Percentiles rank a stretch among this genome's conserved stretches.
These are phyloP conservation scores for Desoria tigrina DNA, from an alignment of 2,888 invertebrate genomes.

Conservation along the genomic window DNA sequence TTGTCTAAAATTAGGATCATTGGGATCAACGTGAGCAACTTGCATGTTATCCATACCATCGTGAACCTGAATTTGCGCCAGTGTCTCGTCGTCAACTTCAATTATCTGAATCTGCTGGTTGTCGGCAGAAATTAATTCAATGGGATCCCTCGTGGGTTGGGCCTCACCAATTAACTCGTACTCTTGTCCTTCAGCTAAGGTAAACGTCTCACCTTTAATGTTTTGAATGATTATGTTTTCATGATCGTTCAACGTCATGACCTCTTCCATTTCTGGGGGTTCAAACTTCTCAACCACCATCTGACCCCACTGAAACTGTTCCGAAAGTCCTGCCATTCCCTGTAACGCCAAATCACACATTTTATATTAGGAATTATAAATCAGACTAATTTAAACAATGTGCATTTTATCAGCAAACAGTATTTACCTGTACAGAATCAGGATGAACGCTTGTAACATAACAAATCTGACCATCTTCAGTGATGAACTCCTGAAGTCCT, in stretches of 20 bases:
- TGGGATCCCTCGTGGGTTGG: constrained; percentile 21
- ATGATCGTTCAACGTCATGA: constrained; percentile 2
- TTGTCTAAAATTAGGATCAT: constrained; percentile 50
- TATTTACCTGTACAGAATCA: constrained; percentile 8
- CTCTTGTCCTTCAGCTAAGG: constrained; percentile 51
- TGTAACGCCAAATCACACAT: no score
- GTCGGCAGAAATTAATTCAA: not conserved
- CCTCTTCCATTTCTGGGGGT: constrained; percentile 2
- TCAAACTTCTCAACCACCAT: constrained; percentile 15
- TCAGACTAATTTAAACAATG: no score
- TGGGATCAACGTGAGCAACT: constrained; percentile 44
- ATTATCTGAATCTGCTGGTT: constrained; percentile 43
- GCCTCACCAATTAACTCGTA: constrained; percentile 52
- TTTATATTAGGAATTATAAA: no score
- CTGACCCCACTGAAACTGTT: constrained; percentile 1
- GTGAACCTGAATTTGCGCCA: constrained; percentile 28
- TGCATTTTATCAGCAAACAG: not conserved
- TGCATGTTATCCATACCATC: constrained; percentile 13
- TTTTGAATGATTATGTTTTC: constrained; percentile 12
- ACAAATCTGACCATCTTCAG: constrained; percentile 18
- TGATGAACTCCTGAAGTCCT: constrained; percentile 4
- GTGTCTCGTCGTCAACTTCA: constrained; percentile 49
- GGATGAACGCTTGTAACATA: constrained; percentile 10
- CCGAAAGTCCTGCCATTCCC: not conserved
- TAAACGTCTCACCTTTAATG: constrained; percentile 28